Evolutionary conservation across 2,113 vertebrate species (phyloP), one percentile per base, ranked within the genome.

Genomic region (Petroica traversi): DNA sequence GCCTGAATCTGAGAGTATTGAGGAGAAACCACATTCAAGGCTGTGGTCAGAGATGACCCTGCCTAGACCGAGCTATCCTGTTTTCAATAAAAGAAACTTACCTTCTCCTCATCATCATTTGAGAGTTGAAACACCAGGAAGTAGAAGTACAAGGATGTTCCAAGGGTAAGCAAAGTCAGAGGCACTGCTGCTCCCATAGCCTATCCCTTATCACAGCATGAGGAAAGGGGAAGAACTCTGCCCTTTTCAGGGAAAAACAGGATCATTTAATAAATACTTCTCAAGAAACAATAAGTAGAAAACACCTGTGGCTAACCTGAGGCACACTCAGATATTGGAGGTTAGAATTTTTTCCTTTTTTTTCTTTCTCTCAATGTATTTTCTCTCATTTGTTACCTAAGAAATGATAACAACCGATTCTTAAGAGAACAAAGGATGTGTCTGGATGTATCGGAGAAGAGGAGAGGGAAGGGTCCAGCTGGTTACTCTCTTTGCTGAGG

Each of bases 191-290:
- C 48, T 14, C 48, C 28, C 5, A 3, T 29, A 63, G 14, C 36
- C 33, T 2, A 1, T 48, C 26, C 34, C 62, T 24, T 5, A 16
- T 7, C 2, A 3, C 12, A 58, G 43, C 43, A 15, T 8, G 2
- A 6, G 5, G 38, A 55, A 45, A 40, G 22, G 25, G 26, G 48
- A 33, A 49, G 24, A 4, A 4, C 13, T 29, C 48, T 26, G 6
- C n/a, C 17, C 22, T 66, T 59, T 13, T 8, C 38, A 28, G 20
- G 16, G 9, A n/a, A 40, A 64, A 38, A 2, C 2, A 9, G 25
- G 17, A 22, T 75, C 24, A 13, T 38, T n/a, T 45, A 17, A 15
- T 22, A 31, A 69, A 57, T 3, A 3, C 26, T 29, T 11, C 49
- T n/a, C 63, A 40, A 36, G 40, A 71, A 55, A n/a, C 19, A 9